Conservation (phyloP, 2,888 invertebrate species). For the Scaptomyza polygonia region DNA sequence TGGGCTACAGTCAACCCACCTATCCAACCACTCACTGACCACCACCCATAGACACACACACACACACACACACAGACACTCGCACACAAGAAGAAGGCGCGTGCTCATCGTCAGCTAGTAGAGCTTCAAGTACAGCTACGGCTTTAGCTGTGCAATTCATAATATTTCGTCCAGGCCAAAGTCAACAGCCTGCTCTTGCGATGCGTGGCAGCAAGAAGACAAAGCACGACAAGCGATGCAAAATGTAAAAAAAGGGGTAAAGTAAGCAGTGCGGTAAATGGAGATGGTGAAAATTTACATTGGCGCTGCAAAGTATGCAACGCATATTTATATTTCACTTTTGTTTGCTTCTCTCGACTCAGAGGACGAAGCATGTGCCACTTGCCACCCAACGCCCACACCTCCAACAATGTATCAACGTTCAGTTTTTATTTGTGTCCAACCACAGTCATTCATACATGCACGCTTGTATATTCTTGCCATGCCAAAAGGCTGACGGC, state of each 20-base stretch:
- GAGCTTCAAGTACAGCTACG: conserved; percentile 6
- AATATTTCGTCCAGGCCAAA: conserved; percentile 72
- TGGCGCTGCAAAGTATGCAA: conserved; percentile 71
- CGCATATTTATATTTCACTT: conserved; percentile 71
- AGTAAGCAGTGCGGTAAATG: conserved; percentile 8
- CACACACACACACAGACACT: not conserved
- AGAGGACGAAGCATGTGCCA: conserved; percentile 34
- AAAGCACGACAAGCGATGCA: conserved; percentile 35
- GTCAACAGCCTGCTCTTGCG: conserved; percentile 67
- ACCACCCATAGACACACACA: no score
- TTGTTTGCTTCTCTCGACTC: conserved; percentile 62
- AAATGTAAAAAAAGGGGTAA: no score
- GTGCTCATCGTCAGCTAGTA: conserved; percentile 46
- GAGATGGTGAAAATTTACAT: conserved; percentile 60
- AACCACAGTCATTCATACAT: conserved; percentile 9
- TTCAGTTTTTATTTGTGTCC: conserved; percentile 15
- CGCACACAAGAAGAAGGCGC: conserved; percentile 20
- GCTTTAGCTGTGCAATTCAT: conserved; percentile 33
- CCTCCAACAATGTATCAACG: conserved; percentile 87
- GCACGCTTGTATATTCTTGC: not conserved
- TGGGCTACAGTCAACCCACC: conserved; percentile 43
- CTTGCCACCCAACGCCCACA: conserved; percentile 2
- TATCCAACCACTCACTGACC: not conserved
- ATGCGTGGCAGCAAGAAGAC: conserved; percentile 42
- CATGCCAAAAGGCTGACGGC: not conserved